Evolutionary conservation across 1,140 invertebrate species (phyloP), one percentile per base, ranked within the genome.

Genomic region (Temnothorax curvispinosus): DNA sequence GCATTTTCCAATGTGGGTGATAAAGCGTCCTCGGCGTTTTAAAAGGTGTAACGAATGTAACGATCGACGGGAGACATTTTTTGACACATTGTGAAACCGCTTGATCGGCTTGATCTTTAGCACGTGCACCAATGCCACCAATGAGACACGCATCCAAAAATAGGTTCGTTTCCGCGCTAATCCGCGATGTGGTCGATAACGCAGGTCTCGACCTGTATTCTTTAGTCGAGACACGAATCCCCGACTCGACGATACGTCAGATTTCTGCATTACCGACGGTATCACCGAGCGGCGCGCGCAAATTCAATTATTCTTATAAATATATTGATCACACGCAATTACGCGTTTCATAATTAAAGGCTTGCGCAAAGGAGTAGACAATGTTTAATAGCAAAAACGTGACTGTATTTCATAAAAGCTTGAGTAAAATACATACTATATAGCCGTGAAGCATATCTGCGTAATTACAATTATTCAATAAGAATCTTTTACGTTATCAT

Each of bases 361-460:
- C 21, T 72, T n/a, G 47, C 52, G 58, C 27, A 62, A 72, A 58
- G 2, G n/a, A 11, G 1, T 9, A 69, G 32, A 60, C 35, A 13
- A 5, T 13, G 88, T 69, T 8, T 88, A 93, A 92, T 93, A 93
- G 91, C 91, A 93, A 93, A 92, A 92, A 91, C 87, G 75, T 89
- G 91, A 87, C 86, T 93, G 90, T 93, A 92, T 93, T 93, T 92
- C 87, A 69, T 92, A 89, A 91, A 93, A 92, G 89, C 91, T 92
- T 91, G 77, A 89, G 71, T 91, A 93, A 92, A 92, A 82, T 93
- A 92, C 90, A 93, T 91, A 88, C 90, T 90, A 89, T 87, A 58
- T 87, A 90, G 89, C 74, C 89, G 84, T 87, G 85, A 91, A 93
- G 87, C 85, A 91, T 91, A 89, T 89, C 67, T 89, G 87, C 75